These are phyloP conservation scores for Gymnogyps californianus DNA, from an alignment of 2,113 vertebrate genomes.

Conservation along the genomic window DNA sequence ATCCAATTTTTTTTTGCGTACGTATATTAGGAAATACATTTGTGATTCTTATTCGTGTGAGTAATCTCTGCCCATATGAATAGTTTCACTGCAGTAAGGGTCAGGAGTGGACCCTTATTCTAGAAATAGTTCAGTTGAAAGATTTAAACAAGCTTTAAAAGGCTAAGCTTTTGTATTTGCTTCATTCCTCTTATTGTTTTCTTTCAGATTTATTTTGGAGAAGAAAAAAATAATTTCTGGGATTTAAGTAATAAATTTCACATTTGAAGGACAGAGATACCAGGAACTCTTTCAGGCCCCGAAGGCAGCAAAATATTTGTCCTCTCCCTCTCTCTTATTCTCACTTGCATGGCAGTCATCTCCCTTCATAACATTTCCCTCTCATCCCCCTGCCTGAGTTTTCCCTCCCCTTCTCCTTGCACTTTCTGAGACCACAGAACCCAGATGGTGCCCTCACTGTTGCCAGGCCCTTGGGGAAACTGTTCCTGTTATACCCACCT, in stretches of 20 bases:
- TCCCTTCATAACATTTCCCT: conserved; percentile 5
- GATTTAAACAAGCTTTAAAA: neutral
- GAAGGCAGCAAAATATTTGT: conserved; percentile 15
- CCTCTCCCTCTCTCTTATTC: neutral
- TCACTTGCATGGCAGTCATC: neutral
- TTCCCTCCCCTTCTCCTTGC: conserved; percentile 6
- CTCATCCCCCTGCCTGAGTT: neutral
- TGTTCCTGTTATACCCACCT: neutral
- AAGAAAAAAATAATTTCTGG: neutral
- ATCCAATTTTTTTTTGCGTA: neutral
- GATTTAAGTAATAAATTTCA: neutral
- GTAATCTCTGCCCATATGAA: neutral
- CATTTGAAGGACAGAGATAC: neutral
- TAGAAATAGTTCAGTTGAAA: neutral
- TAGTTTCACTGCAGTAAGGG: neutral
- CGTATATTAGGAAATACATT: neutral
- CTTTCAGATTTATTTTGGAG: neutral
- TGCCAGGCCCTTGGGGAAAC: conserved; percentile 9
- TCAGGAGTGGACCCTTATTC: neutral
- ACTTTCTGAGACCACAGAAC: conserved; percentile 18
- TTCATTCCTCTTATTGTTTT: neutral
- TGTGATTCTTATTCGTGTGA: neutral
- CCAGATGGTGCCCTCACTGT: conserved; percentile 23
- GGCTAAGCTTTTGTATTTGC: neutral
- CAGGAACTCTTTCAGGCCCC: neutral